These are phyloP conservation scores for Palythoa heliodiscus DNA, from an alignment of 92 coral and sea anemone species.

Conservation along the genomic window DNA sequence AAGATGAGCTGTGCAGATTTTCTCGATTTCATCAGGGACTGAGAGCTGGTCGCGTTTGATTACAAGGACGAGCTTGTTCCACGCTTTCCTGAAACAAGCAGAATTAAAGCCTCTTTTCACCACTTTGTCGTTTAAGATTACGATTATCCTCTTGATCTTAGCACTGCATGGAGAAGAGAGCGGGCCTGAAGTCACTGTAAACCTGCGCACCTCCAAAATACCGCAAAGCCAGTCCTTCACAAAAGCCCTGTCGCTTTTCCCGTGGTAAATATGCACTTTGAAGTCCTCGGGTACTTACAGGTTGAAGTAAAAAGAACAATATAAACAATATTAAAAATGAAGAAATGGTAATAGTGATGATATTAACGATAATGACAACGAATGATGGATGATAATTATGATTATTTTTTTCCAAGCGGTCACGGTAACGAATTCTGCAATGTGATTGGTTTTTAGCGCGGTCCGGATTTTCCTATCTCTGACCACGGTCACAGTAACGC, in stretches of 20 bases:
- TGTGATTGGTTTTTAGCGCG: no score
- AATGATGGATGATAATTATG: no score
- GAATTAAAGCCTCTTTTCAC: constrained; percentile 31
- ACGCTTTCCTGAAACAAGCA: neutral
- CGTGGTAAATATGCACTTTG: constrained; percentile 75
- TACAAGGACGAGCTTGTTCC: constrained; percentile 48
- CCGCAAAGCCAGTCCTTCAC: constrained; percentile 73
- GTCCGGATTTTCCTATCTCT: no score
- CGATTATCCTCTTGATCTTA: constrained; percentile 48
- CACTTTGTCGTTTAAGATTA: constrained; percentile 66
- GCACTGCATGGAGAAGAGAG: constrained; percentile 46
- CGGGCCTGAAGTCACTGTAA: constrained; percentile 59
- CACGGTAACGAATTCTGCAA: no score
- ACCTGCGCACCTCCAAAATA: constrained; percentile 70
- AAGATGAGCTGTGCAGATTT: constrained; percentile 17
- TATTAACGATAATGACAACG: no score
- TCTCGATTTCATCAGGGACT: constrained; percentile 42
- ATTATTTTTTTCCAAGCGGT: no score
- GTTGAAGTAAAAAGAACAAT: neutral
- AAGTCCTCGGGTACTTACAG: constrained; percentile 66
- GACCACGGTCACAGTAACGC: no score
- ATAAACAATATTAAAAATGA: no score
- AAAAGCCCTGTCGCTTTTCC: constrained; percentile 66
- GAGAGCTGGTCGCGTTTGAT: constrained; percentile 48
- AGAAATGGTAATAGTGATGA: no score